These are phyloP conservation scores for Scaptomyza hsui DNA, from an alignment of 1,140 invertebrate species.

Conservation along the genomic window DNA sequence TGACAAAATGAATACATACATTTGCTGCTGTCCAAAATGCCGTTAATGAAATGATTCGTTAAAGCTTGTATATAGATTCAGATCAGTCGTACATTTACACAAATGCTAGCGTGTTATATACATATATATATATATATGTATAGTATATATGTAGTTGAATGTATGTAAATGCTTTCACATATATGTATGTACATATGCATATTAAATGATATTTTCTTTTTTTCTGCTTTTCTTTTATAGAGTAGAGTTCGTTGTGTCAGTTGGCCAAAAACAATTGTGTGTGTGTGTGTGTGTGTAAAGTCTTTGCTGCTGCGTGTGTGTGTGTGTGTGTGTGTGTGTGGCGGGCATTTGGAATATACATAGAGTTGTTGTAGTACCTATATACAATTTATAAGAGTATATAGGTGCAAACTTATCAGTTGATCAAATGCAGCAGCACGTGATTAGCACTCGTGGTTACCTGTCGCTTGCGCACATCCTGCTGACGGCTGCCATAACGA, in stretches of 20 bases:
- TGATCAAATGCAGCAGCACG: constrained; percentile 74
- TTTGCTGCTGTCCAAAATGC: constrained; percentile 10
- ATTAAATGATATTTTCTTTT: background rate
- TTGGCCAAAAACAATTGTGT: constrained; percentile 21
- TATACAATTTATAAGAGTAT: constrained; percentile 21
- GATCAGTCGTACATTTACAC: background rate
- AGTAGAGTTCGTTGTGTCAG: background rate
- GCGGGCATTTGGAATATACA: constrained; percentile 45
- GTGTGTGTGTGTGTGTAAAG: constrained; percentile 27
- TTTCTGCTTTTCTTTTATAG: too few relatives aligned
- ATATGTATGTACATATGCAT: background rate
- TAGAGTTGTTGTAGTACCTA: constrained; percentile 9
- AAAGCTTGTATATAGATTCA: background rate
- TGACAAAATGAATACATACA: too few relatives aligned
- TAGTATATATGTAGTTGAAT: background rate
- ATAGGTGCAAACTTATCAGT: constrained; percentile 59
- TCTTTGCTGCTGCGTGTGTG: constrained; percentile 55
- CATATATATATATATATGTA: background rate
- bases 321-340: constrained; percentile 40
- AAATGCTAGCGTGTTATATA: background rate
- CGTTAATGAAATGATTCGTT: constrained; percentile 14
- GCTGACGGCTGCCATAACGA: constrained; percentile 87
- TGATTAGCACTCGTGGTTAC: constrained; percentile 84
- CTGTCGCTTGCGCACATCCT: constrained; percentile 87
- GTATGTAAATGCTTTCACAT: too few relatives aligned